Base-by-base conservation (phyloP, 2,888 invertebrate genomes). In the Abscondita cerata region DNA sequence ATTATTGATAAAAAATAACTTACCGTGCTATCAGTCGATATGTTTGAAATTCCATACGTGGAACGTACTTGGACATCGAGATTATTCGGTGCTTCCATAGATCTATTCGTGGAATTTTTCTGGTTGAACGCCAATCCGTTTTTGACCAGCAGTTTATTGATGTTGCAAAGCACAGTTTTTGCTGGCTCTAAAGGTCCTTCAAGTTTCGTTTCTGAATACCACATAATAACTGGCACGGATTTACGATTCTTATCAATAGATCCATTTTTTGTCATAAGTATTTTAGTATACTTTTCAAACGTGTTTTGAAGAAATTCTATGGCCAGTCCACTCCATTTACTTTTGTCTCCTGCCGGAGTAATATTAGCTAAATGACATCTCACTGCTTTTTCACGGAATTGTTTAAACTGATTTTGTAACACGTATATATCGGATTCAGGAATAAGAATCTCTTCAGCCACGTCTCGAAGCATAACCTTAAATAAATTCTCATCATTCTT, bases 291-390 rank as follows among this genome's bases (percentile, higher is more conserved):
- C 16, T 55, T 65, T 8, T 57, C 41, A 16, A 72, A 59, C 5
- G 67, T 12, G 16, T 72, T 70, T 12, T 62, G 64, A 1, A 92
- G 81, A 66, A 81, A 85, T 65, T 89, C 86, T 20, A 85, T 85
- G 0, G 91, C 85, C 0, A 86, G 72, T 0, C 81, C 81, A 0
- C 86, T 84, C 90, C 90, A 90, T 18, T 82, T 82, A 0, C 70
- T 68, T 1, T 83, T 81, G 0, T 86, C 88, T 0, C 89, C 89
- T 0, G 90, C 89, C 0, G 93, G 89, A 18, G 81, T 78, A 8
- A 94, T 84, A 15, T 89, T 89, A 1, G 85, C 86, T 51, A 95
- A 75, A 73, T 89, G 88, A 64, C 93, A 89, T 67, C 85, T 85
- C 16, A 88, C 81, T 0, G 87, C 86, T 0, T 86, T 86, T 60